Evolutionary conservation across 2,797 vertebrate species (phyloP).

Genomic region (Semotilus atromaculatus): DNA sequence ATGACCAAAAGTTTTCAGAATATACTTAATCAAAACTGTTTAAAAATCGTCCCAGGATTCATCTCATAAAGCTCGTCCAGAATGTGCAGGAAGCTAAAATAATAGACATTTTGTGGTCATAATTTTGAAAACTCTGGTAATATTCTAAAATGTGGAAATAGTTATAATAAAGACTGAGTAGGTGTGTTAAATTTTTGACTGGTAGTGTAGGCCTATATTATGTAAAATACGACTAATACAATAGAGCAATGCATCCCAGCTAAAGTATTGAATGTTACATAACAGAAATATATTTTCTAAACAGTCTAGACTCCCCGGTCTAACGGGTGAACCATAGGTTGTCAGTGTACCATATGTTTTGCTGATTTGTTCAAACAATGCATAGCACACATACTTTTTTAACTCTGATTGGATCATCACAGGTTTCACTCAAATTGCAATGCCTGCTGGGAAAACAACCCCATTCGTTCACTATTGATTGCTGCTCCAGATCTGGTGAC

Average conservation of each 20-base stretch:
- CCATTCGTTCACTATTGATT: background rate
- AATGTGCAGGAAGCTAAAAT: background rate
- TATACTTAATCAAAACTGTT: too few relatives aligned
- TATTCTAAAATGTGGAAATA: background rate
- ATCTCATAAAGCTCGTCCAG: background rate
- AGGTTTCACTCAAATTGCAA: constrained; percentile 3
- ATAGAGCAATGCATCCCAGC: background rate
- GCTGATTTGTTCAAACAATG: background rate
- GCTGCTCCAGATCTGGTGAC: constrained; percentile 25
- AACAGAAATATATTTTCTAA: background rate
- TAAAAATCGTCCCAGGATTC: too few relatives aligned
- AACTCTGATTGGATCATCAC: background rate
- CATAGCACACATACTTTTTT: background rate
- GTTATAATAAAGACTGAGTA: background rate
- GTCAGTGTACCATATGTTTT: constrained; percentile 17
- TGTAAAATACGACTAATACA: background rate
- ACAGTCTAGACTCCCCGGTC: background rate
- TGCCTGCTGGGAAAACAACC: constrained; percentile 3
- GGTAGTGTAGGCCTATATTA: background rate
- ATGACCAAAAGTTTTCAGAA: too few relatives aligned
- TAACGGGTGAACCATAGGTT: background rate
- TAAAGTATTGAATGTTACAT: background rate
- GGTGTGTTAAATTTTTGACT: background rate
- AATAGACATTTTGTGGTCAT: background rate
- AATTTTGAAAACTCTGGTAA: background rate